These are phyloP conservation scores for Orthosia gracilis DNA, from an alignment of 2,888 invertebrate species.

Conservation along the genomic window DNA sequence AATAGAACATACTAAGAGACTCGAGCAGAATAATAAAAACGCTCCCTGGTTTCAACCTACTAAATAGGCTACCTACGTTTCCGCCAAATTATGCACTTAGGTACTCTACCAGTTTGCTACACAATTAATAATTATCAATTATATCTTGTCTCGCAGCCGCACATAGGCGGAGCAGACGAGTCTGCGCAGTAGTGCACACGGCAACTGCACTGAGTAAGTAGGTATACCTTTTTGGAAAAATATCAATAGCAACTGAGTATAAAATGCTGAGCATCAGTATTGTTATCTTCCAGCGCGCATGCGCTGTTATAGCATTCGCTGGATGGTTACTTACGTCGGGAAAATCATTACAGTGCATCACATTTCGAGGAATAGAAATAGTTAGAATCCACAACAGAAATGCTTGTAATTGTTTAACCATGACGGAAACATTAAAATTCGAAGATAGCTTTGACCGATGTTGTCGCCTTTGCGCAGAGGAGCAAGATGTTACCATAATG, in stretches of 20 bases:
- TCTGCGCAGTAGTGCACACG: conserved; percentile 46
- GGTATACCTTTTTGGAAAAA: conserved; percentile 63
- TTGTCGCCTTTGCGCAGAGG: conserved; percentile 93
- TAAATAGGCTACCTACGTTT: not conserved
- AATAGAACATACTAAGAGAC: not conserved
- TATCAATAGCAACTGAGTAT: conserved; percentile 80
- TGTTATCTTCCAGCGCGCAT: conserved; percentile 77
- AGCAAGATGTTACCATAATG: conserved; percentile 91
- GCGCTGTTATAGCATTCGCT: conserved; percentile 72
- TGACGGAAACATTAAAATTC: conserved; percentile 68
- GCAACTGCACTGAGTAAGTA: conserved; percentile 32
- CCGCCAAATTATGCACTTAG: not conserved
- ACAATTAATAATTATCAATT: not conserved
- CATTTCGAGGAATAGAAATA: conserved; percentile 54
- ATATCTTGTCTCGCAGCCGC: not conserved
- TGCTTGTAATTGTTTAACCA: conserved; percentile 59
- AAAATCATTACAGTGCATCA: conserved; percentile 80
- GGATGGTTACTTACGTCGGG: conserved; percentile 63
- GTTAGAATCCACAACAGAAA: conserved; percentile 49
- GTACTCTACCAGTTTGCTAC: not conserved
- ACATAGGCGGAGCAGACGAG: conserved; percentile 9
- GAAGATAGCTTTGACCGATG: conserved; percentile 83
- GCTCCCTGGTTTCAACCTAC: not conserved
- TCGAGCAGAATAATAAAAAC: not conserved
- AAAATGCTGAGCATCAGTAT: conserved; percentile 68